Base-by-base conservation (phyloP, 2,888 invertebrate genomes). In the Listrodromus nycthemerus region DNA sequence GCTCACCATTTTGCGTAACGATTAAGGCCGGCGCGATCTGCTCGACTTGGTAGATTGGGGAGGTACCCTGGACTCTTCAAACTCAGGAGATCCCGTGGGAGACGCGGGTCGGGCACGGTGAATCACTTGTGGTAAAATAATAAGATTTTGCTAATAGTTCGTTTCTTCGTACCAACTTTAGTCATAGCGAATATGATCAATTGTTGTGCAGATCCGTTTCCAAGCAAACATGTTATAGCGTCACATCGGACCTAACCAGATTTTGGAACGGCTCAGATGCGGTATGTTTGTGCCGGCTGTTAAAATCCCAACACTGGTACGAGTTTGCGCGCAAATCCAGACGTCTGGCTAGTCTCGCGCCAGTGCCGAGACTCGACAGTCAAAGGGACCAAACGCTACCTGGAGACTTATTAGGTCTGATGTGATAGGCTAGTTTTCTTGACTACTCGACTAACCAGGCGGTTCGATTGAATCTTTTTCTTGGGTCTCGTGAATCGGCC, bases 1-100 rank as follows among this genome's bases (percentile, higher is more conserved):
- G 75, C 63, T 52, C 27, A 45, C 48, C 75, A 50, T 80, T 80
- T 75, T 75, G 63, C 69, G 63, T 70, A 69, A 75, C 66, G 48
- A 75, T 75, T 75, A 75, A 41, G 21, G 27, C 61, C 61, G 58
- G 16, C 61, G 50, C 30, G 16, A 33, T 58, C 13, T 48, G 48
- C 19, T 65, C 78, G 19, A 7, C 10, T 70, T 21, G 27, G 27
- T 30, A 16, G 65, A 52, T 48, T 10, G 48, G 27, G 30, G n/a
- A n/a, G n/a, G 27, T 30, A n/a, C 19, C 21, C 13, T 52, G 19
- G 27, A 48, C 24, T 63, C 37, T 65, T 37, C 6, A 61, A 33
- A 48, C 69, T 61, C 37, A 24, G 7, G 27, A 50, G 33, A 21
- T 48, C 33, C 27, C 70, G 41, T 16, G 50, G 24, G 37, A 30